Base-by-base conservation (phyloP, 2,113 vertebrate species). In the Pseudorectes ferrugineus region DNA sequence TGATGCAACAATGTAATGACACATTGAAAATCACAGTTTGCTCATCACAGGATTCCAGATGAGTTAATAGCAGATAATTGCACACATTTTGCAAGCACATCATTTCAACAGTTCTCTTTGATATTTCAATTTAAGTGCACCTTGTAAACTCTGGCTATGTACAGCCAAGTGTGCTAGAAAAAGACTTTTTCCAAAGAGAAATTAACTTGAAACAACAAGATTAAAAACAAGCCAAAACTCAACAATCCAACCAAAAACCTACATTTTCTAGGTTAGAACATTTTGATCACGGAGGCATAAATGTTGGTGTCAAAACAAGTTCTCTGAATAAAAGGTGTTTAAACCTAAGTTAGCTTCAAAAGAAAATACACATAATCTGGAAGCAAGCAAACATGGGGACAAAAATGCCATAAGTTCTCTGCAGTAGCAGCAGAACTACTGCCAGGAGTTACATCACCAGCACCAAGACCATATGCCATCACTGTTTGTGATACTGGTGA, bases 1-100 rank as follows among this genome's bases (percentile, higher is more conserved):
- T 96, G 96, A 96, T 95, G 92, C 79, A 95, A 95, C 92, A 95
- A 93, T 93, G 95, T 97, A 97, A 97, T 95, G 89, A 96, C 89
- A 97, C 93, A 95, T 74, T 95, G 96, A 94, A 97, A 97, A 97
- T 94, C 95, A 94, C 80, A 96, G 90, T 97, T 97, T 96, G 92
- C 87, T 97, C 96, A 96, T 97, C 94, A 91, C 85, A 93, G 66
- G 75, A 95, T 96, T 96, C 91, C 95, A 96, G 84, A 95, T 93
- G 95, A 95, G 87, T 96, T 96, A 96, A 97, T 96, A 95, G 94
- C 82, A 95, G 92, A 91, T 96, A 96, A 95, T 97, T 96, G 72
- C 93, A 79, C 63, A 88, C 59, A 93, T 94, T 97, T 96, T 85
- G 81, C 75, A 95, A 97, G 93, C 85, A 84, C 63, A 9, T 93